A percentile compares a stretch with the other conserved stretches of the same genome.
These are phyloP conservation scores for Aspidiotus rigidus DNA, from an alignment of 2,888 invertebrate species.

Conservation along the genomic window DNA sequence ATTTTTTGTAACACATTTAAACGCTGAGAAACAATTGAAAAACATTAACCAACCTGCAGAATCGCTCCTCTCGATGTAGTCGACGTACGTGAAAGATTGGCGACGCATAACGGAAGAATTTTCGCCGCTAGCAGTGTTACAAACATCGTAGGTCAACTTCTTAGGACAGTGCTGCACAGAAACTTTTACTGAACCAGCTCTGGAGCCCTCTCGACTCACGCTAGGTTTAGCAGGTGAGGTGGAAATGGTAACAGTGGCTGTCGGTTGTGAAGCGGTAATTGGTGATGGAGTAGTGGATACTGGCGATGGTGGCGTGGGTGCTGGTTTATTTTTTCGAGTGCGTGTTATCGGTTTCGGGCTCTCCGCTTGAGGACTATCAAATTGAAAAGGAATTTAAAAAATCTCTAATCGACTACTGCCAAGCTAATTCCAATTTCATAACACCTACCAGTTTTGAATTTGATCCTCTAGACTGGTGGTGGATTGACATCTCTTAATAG, in stretches of 20 bases:
- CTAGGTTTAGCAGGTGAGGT: neutral
- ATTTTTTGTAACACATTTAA: too few relatives aligned
- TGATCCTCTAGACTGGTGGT: slow-evolving; percentile 28
- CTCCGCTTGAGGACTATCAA: slow-evolving; percentile 58
- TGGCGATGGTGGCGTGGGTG: slow-evolving; percentile 54
- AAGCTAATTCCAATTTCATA: neutral
- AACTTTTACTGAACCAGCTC: neutral
- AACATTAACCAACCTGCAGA: too few relatives aligned
- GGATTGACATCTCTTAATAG: slow-evolving; percentile 25
- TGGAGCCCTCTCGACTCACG: neutral
- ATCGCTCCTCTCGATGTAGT: slow-evolving; percentile 6
- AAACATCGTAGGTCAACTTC: neutral
- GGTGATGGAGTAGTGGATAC: neutral
- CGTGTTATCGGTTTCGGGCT: slow-evolving; percentile 64
- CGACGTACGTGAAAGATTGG: slow-evolving; percentile 18
- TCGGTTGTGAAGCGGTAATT: neutral
- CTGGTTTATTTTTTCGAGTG: slow-evolving; percentile 63
- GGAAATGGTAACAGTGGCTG: slow-evolving; percentile 10
- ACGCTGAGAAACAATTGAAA: too few relatives aligned
- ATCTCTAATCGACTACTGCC: neutral
- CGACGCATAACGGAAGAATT: neutral
- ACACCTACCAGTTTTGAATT: slow-evolving; percentile 23
- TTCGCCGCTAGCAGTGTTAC: neutral
- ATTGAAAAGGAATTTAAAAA: slow-evolving; percentile 40
- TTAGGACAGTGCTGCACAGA: neutral